Base-by-base conservation (phyloP, 2,113 vertebrate genomes). In the Poeciliopsis prolifica region DNA sequence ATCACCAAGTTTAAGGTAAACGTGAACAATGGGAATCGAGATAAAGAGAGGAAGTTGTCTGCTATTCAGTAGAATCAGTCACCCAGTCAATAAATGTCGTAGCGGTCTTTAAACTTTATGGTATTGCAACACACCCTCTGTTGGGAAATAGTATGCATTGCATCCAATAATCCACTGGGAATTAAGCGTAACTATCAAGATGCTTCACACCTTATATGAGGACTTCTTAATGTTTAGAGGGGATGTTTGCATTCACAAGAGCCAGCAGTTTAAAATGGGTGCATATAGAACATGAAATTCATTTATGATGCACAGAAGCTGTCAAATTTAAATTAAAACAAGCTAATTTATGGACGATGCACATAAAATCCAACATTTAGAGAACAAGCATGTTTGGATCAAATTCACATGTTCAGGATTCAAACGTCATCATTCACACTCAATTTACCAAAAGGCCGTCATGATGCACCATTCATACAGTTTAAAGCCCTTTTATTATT, bases 121-220 rank as follows among this genome's bases (percentile, higher is more conserved):
- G 35, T 72, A 87, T 90, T 19, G 13, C 67, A 70, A 83, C 70
- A 87, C 82, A 17, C 90, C 85, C 75, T 83, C 91, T 92, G 74
- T 64, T 92, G 91, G 85, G 13, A 29, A 35, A 12, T 33, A 2
- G 4, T 1, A 2, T 6, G 70, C 2, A 88, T 68, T 75, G 72
- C 87, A 87, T 4, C 6, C 28, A 69, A n/a, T 15, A 54, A 85
- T 72, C 80, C 73, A 67, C 74, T 51, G 40, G 64, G 37, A 66
- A 62, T 77, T 26, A 80, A 70, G 61, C 37, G 44, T n/a, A 77
- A 79, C 84, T 31, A 78, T 66, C 40, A 70, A 69, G 77, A 82
- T 62, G 54, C 75, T 76, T 77, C 64, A 63, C 68, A 85, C 26
- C 75, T 76, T 70, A 30, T n/a, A 26, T 22, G 28, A 79, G 5